phyloP scores from a whole-genome alignment of 1,140 invertebrate species.

The Cotesia vestalis region DNA sequence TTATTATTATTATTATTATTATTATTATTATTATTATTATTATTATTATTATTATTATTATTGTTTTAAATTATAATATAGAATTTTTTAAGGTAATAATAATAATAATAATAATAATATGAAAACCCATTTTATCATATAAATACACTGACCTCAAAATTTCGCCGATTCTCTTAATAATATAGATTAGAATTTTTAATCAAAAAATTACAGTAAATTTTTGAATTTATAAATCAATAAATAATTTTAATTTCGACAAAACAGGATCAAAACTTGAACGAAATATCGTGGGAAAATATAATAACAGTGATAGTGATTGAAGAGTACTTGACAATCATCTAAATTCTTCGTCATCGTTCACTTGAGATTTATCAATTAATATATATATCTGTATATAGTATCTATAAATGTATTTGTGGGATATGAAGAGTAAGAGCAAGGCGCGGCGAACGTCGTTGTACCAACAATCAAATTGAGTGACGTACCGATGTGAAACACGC shows the following conservation, averaged over 20 bases:
- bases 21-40: too few species aligned
- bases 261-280: neutral
- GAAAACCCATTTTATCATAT: too few species aligned
- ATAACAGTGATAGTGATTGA: neutral
- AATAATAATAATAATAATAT: too few species aligned
- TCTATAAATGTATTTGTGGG: too few species aligned
- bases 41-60: too few species aligned
- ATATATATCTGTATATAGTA: neutral
- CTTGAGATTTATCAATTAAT: neutral
- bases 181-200: neutral
- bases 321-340: neutral
- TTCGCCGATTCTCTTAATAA: too few species aligned
- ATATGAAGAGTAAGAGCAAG: conserved; percentile 1
- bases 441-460: conserved; percentile 8
- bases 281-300: conserved; percentile 2
- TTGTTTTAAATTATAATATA: too few species aligned
- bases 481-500: conserved; percentile 27
- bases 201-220: neutral
- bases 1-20: too few species aligned
- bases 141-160: too few species aligned
- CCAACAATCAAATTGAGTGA: conserved; percentile 23
- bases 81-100: too few species aligned
- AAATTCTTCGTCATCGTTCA: conserved; percentile 1
- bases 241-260: neutral
- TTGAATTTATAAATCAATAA: neutral